phyloP scores from a whole-genome alignment of 2,797 vertebrate species.

The Esox masquinongy region DNA sequence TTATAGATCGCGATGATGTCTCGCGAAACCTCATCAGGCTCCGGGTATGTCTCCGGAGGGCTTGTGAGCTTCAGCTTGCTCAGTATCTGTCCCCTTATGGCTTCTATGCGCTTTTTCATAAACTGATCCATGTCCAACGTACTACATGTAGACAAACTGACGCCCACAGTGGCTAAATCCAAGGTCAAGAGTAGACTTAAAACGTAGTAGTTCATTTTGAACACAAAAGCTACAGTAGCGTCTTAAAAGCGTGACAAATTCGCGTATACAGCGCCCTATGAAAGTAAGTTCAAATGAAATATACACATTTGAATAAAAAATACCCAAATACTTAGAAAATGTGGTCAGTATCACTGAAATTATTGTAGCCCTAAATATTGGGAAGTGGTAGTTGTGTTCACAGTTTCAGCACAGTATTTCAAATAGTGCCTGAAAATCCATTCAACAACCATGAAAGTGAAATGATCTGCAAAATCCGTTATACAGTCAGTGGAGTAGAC shows the following conservation, averaged over 20 bases:
- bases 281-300: constrained; percentile 24
- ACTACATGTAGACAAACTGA: constrained; percentile 94
- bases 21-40: constrained; percentile 90
- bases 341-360: constrained; percentile 8
- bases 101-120: constrained; percentile 93
- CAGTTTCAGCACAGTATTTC: constrained; percentile 28
- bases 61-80: constrained; percentile 94
- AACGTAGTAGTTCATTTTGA: constrained; percentile 88
- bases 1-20: constrained; percentile 97
- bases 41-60: constrained; percentile 89
- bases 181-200: constrained; percentile 84
- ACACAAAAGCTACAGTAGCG: constrained; percentile 11
- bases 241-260: constrained; percentile 24
- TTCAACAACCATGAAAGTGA: constrained; percentile 32
- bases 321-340: constrained; percentile 18
- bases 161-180: constrained; percentile 85
- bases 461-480: constrained; percentile 40
- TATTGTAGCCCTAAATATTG: neutral
- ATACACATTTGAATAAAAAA: constrained; percentile 29
- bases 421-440: constrained; percentile 53
- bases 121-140: constrained; percentile 96
- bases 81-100: constrained; percentile 94
- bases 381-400: constrained; percentile 17
- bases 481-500: constrained; percentile 12
- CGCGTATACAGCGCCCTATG: constrained; percentile 28